Percentiles rank a stretch among this genome's conserved stretches.
These are phyloP conservation scores for Rhamnusium bicolor DNA, from an alignment of 2,888 invertebrate species.

Conservation along the genomic window DNA sequence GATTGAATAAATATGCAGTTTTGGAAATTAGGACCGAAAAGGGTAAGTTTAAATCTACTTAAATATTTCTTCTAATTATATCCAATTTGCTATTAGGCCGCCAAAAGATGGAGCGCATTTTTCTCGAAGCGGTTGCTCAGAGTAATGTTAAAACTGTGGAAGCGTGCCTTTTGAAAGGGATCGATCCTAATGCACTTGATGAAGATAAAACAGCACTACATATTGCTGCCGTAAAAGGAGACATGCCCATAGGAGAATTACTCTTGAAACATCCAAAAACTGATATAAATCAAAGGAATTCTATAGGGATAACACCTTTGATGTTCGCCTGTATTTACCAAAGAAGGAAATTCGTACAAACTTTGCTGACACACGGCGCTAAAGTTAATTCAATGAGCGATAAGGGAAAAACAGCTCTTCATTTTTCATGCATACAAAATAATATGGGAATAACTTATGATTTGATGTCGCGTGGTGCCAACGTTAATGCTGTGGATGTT, in stretches of 20 bases:
- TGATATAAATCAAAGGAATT: conserved; percentile 32
- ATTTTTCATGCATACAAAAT: conserved; percentile 46
- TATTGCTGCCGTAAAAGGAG: conserved; percentile 50
- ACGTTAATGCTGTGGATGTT: conserved; percentile 50
- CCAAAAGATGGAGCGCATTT: conserved; percentile 21
- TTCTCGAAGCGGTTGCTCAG: conserved; percentile 36
- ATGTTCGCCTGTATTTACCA: conserved; percentile 40
- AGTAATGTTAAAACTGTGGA: conserved; percentile 39
- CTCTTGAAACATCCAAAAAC: conserved; percentile 18
- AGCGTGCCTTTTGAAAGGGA: conserved; percentile 40
- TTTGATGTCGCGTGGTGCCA: conserved; percentile 50
- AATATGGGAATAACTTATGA: conserved; percentile 44
- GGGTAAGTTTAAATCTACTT: not conserved
- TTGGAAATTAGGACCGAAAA: not conserved
- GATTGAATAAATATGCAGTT: too few relatives aligned
- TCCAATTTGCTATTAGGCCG: conserved; percentile 1
- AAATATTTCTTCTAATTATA: not conserved
- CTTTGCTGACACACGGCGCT: conserved; percentile 51
- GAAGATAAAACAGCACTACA: conserved; percentile 49
- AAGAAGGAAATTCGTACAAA: conserved; percentile 34
- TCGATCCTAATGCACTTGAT: conserved; percentile 44
- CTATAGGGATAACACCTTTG: conserved; percentile 41
- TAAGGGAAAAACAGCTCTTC: conserved; percentile 52
- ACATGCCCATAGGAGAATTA: conserved; percentile 35
- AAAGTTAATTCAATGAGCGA: conserved; percentile 48